These are phyloP conservation scores for Cavia aperea DNA, from an alignment of 2,113 vertebrate species.

Conservation along the genomic window DNA sequence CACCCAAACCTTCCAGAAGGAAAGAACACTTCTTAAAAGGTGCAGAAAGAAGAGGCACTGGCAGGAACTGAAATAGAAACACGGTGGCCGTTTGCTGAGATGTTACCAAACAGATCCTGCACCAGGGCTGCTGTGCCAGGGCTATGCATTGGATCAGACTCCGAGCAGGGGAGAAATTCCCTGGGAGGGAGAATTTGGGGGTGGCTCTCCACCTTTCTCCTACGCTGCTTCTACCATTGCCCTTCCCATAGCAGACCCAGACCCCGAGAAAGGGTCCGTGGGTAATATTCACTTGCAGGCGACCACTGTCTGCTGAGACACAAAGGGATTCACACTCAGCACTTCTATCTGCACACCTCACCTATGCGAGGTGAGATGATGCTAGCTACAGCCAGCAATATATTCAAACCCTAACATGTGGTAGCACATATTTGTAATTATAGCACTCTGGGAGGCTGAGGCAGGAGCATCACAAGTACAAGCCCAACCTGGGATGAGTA, in stretches of 20 bases:
- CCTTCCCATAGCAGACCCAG: background rate
- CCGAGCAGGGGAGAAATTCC: background rate
- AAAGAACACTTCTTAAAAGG: slow-evolving; percentile 61
- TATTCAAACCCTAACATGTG: background rate
- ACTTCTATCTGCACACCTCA: background rate
- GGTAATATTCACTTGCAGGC: too few species aligned
- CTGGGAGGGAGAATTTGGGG: background rate
- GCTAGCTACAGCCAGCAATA: rapidly evolving
- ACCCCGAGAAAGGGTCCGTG: background rate
- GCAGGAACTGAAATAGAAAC: slow-evolving; percentile 54
- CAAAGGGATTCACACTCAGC: background rate
- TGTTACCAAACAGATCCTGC: slow-evolving; percentile 56
- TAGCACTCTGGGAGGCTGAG: background rate
- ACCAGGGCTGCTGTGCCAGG: background rate
- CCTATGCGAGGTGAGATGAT: background rate
- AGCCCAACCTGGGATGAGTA: background rate
- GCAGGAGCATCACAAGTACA: background rate
- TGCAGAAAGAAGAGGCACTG: slow-evolving; percentile 46
- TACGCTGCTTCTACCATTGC: background rate
- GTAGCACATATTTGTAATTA: background rate
- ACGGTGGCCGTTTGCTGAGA: background rate
- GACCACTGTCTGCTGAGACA: background rate
- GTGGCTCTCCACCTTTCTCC: background rate
- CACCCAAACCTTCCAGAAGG: slow-evolving; percentile 64
- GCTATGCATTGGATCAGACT: slow-evolving; percentile 30